A percentile compares a stretch with the other conserved stretches of the same genome.
phyloP scores from a whole-genome alignment of 2,888 invertebrate species.

The Polietes domitor region DNA sequence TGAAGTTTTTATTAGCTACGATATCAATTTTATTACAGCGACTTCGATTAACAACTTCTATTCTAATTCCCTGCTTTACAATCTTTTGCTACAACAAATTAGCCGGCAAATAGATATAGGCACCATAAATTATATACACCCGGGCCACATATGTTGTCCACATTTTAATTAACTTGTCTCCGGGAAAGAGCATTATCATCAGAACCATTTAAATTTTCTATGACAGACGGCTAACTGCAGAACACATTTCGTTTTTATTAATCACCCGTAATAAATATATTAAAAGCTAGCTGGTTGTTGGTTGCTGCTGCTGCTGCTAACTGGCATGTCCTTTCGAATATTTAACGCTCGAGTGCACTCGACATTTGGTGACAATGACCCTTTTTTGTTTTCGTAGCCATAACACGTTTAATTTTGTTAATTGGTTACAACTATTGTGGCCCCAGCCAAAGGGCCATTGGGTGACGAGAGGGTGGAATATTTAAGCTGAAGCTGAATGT shows the following conservation, averaged over 20 bases:
- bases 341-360: slow-evolving; percentile 61
- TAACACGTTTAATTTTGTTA: slow-evolving; percentile 66
- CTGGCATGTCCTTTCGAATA: slow-evolving; percentile 63
- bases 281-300: slow-evolving; percentile 18
- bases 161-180: slow-evolving; percentile 18
- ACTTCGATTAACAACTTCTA: no score
- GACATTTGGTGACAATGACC: slow-evolving; percentile 63
- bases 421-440: slow-evolving; percentile 59
- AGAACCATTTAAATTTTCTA: neutral
- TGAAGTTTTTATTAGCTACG: no score
- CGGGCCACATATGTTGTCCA: no score
- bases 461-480: slow-evolving; percentile 3
- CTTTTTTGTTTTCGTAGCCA: slow-evolving; percentile 58
- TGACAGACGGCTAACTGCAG: slow-evolving; percentile 1
- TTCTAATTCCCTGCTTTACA: no score
- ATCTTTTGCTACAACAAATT: no score
- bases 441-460: slow-evolving; percentile 9
- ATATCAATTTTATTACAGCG: no score
- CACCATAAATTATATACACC: no score
- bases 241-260: slow-evolving; percentile 55
- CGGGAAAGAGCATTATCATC: neutral
- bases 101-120: no score
- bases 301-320: slow-evolving; percentile 52
- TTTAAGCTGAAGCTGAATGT: slow-evolving; percentile 21
- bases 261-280: slow-evolving; percentile 58